Conservation (phyloP, 2,888 invertebrate genomes). For the Drosophila robusta region DNA sequence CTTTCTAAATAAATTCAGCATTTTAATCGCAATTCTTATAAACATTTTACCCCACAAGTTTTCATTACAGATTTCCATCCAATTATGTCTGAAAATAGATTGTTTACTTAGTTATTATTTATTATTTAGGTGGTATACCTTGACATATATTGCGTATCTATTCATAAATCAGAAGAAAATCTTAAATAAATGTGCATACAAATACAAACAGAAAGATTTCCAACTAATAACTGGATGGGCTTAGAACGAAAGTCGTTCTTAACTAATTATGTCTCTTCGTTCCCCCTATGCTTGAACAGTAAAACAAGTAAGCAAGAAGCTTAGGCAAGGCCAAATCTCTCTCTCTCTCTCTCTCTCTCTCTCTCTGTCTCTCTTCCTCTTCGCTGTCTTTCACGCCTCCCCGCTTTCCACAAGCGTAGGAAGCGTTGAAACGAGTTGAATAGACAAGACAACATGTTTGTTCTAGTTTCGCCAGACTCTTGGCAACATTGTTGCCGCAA, state of each 20-base stretch:
- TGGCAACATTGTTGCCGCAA: slow-evolving; percentile 75
- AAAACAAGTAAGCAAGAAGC: slow-evolving; percentile 24
- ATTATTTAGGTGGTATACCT: too few species aligned
- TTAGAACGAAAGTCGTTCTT: slow-evolving; percentile 32
- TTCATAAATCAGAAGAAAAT: too few species aligned
- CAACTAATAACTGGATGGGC: slow-evolving; percentile 21
- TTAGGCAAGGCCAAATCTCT: slow-evolving; percentile 42
- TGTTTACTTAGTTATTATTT: too few species aligned
- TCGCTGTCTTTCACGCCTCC: not conserved
- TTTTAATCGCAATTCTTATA: too few species aligned
- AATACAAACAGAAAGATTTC: slow-evolving; percentile 1
- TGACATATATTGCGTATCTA: too few species aligned
- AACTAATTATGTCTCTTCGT: slow-evolving; percentile 13
- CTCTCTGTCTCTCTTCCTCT: too few species aligned
- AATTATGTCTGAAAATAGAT: too few species aligned
- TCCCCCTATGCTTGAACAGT: not conserved
- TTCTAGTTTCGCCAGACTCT: slow-evolving; percentile 61
- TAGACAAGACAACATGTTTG: slow-evolving; percentile 40
- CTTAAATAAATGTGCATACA: slow-evolving; percentile 3
- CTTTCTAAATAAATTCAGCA: not conserved
- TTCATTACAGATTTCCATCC: too few species aligned
- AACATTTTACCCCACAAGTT: too few species aligned
- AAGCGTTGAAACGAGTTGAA: slow-evolving; percentile 38
- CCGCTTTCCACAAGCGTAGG: slow-evolving; percentile 1
- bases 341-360: slow-evolving; percentile 8